Base-by-base conservation (phyloP, 2,797 vertebrate species). In the Dendrocincla fuliginosa region DNA sequence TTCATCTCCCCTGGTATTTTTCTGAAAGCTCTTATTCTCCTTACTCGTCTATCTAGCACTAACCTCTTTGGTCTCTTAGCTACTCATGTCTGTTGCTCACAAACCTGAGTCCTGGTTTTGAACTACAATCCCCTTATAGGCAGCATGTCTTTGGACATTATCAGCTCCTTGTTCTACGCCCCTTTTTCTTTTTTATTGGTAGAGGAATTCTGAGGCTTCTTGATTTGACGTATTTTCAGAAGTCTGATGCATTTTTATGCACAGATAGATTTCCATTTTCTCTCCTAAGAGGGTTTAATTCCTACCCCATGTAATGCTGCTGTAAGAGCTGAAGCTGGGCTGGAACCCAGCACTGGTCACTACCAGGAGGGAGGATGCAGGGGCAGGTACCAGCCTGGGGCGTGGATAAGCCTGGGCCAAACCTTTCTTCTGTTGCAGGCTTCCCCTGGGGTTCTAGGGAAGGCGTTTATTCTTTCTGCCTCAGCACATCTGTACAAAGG, bases 1-100 rank as follows among this genome's bases (percentile, higher is more conserved):
- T 96, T 83, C 60, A 76, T 95, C 22, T 97, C 95, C 96, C 96
- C 88, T 75, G 95, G 53, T 87, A 74, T 50, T 96, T 94, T 93
- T 75, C 60, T 0, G 1, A 93, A 78, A 0, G 11, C 71, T 93
- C 81, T 92, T 93, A 64, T 94, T 93, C 87, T 96, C 81, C 86
- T 71, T 94, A 70, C 64, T 71, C 87, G 0, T 93, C 93, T 87
- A 74, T 89, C 78, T 35, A 68, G 46, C 0, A 0, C 71, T 93
- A 92, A 90, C 92, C 68, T 83, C 78, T 83, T 85, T 50, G 81
- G 92, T 92, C 68, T 94, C 64, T 84, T 74, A 87, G 69, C 84
- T 87, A 16, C 86, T 93, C 79, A 42, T 0, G 3, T 89, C 73
- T 80, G 56, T 15, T 94, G 59, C 86, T 90, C 71, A 75, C 84